Evolutionary conservation across 2,113 vertebrate species (phyloP).

Genomic region (Narcine bancroftii): DNA sequence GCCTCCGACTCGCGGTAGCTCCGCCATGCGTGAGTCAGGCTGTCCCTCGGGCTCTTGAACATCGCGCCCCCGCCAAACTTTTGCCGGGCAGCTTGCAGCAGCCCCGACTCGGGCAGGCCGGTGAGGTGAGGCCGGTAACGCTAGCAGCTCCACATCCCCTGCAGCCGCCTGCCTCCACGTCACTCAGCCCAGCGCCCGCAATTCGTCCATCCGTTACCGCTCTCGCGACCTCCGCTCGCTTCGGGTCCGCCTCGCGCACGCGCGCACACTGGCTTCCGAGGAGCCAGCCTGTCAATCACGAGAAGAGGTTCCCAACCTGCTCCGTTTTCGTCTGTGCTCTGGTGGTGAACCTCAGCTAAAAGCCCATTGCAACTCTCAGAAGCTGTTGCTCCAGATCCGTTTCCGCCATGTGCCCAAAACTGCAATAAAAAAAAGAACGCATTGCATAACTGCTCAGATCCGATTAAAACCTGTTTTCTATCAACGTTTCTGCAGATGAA

Average conservation of each 20-base stretch:
- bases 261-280: not conserved
- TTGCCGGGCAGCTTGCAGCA: too few relatives aligned
- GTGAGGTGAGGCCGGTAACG: too few relatives aligned
- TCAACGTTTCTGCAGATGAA: not conserved
- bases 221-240: not conserved
- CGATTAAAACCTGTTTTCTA: not conserved
- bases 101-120: too few relatives aligned
- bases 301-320: not conserved
- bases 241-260: not conserved
- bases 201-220: not conserved
- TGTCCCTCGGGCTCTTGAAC: not conserved
- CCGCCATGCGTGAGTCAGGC: slow-evolving; percentile 9
- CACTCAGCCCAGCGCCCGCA: not conserved
- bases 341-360: not conserved
- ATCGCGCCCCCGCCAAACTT: not conserved
- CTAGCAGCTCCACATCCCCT: not conserved
- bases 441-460: not conserved
- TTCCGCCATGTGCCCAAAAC: not conserved
- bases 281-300: not conserved
- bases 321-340: not conserved
- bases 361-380: too few relatives aligned
- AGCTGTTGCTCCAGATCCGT: not conserved
- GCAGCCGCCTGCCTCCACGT: not conserved
- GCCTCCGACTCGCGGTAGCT: not conserved
- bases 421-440: not conserved